Conservation (phyloP, 2,888 invertebrate genomes). For the Protodeltote pygarga region DNA sequence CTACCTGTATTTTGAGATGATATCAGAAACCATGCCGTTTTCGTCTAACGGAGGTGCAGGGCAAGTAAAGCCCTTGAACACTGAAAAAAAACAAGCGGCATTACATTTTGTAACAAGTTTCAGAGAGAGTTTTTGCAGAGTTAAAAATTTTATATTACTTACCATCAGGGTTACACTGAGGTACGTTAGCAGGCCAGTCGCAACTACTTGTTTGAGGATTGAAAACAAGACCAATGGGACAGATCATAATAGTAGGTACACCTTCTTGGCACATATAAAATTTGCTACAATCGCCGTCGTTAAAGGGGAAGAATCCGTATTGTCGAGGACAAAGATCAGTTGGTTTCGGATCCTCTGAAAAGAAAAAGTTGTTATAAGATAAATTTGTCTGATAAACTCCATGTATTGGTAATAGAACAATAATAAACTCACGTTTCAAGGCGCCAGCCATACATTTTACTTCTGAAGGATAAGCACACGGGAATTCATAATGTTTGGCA, state of each 20-base stretch:
- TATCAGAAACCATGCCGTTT: conserved; percentile 44
- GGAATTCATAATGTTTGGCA: conserved; percentile 86
- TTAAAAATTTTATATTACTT: conserved; percentile 17
- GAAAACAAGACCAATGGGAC: conserved; percentile 70
- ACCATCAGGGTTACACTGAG: conserved; percentile 66
- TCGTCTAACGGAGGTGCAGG: conserved; percentile 53
- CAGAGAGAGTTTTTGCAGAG: no score
- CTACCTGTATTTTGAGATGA: conserved; percentile 64
- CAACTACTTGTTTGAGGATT: conserved; percentile 57
- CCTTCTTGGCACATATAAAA: conserved; percentile 70
- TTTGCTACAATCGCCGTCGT: conserved; percentile 64
- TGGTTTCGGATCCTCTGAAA: conserved; percentile 38
- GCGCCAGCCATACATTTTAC: conserved; percentile 89
- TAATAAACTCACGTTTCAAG: conserved; percentile 60
- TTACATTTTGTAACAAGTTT: no score
- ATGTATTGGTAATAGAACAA: neutral
- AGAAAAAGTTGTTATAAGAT: no score
- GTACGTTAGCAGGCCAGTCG: conserved; percentile 73
- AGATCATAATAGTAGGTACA: conserved; percentile 62
- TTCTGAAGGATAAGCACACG: conserved; percentile 92
- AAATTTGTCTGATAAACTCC: no score
- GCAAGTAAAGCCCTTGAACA: conserved; percentile 61
- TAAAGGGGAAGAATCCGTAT: conserved; percentile 61
- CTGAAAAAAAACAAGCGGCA: conserved; percentile 52
- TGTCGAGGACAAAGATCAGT: conserved; percentile 52